phyloP scores from a whole-genome alignment of 2,797 vertebrate species.

The Yasuhikotakia modesta region DNA sequence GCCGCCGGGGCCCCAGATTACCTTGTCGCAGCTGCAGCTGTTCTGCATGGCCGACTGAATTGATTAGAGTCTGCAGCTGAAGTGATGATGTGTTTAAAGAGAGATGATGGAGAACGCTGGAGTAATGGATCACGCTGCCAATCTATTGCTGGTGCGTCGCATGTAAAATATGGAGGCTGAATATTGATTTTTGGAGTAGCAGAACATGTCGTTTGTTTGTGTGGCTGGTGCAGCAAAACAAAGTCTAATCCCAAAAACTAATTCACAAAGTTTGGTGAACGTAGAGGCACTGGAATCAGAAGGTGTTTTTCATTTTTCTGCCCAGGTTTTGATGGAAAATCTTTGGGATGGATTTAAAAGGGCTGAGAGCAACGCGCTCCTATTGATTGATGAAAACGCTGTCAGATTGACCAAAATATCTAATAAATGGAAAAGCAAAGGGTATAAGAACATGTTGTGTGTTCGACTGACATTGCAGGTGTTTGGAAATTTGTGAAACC shows the following conservation, averaged over 20 bases:
- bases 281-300: not conserved
- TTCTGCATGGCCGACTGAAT: conserved; percentile 69
- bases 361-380: too few relatives aligned
- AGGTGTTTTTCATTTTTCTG: not conserved
- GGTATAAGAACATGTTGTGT: too few relatives aligned
- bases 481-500: not conserved
- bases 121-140: conserved; percentile 69
- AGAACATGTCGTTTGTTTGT: conserved; percentile 11
- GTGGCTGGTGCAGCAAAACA: not conserved
- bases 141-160: conserved; percentile 49
- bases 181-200: conserved; percentile 14
- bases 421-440: not conserved
- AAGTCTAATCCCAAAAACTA: not conserved
- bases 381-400: not conserved
- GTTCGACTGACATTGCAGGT: not conserved
- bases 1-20: conserved; percentile 71
- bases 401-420: not conserved
- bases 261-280: not conserved
- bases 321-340: too few relatives aligned
- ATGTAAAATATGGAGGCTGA: conserved; percentile 54
- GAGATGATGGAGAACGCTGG: conserved; percentile 64
- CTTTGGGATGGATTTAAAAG: too few relatives aligned
- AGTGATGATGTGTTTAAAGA: conserved; percentile 74
- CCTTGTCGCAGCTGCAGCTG: conserved; percentile 72
- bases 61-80: conserved; percentile 71